Evolutionary conservation across 1,140 invertebrate species (phyloP).

Genomic region (Catajapyx aquilonaris): DNA sequence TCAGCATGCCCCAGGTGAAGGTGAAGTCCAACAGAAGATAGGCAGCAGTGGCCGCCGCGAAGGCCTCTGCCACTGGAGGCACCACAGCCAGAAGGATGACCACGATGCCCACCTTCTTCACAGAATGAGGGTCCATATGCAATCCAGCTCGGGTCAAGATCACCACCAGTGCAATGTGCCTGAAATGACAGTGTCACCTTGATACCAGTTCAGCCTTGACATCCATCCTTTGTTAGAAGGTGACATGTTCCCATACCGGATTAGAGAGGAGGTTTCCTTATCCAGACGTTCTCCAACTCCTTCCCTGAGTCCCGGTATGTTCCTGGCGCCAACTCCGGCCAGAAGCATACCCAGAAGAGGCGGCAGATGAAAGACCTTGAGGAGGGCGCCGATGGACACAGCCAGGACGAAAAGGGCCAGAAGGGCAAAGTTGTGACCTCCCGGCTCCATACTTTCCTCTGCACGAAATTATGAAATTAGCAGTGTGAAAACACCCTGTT

Average conservation of each 20-base stretch:
- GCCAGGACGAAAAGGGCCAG: constrained; percentile 15
- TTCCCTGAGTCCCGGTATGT: constrained; percentile 10
- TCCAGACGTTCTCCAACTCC: constrained; percentile 2
- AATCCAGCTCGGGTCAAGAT: constrained; percentile 33
- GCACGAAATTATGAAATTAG: not conserved
- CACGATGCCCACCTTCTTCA: not conserved
- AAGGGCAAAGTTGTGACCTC: constrained; percentile 20
- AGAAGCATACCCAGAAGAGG: constrained; percentile 22
- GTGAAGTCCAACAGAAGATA: not conserved
- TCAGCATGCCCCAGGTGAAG: not conserved
- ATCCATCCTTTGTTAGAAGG: too few species aligned
- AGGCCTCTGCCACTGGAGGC: not conserved
- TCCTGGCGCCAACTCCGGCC: constrained; percentile 17
- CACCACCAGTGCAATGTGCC: constrained; percentile 27
- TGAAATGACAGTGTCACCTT: constrained; percentile 13
- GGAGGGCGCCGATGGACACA: constrained; percentile 17
- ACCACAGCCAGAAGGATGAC: not conserved
- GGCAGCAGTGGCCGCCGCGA: not conserved
- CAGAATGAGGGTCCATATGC: constrained; percentile 23
- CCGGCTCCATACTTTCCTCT: constrained; percentile 14
- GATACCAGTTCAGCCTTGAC: too few species aligned
- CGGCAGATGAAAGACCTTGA: constrained; percentile 19
- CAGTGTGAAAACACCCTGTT: too few species aligned
- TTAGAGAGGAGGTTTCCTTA: not conserved
- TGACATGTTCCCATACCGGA: too few species aligned